Conservation (phyloP, 2,888 invertebrate species). For the Hartigia nigra region DNA sequence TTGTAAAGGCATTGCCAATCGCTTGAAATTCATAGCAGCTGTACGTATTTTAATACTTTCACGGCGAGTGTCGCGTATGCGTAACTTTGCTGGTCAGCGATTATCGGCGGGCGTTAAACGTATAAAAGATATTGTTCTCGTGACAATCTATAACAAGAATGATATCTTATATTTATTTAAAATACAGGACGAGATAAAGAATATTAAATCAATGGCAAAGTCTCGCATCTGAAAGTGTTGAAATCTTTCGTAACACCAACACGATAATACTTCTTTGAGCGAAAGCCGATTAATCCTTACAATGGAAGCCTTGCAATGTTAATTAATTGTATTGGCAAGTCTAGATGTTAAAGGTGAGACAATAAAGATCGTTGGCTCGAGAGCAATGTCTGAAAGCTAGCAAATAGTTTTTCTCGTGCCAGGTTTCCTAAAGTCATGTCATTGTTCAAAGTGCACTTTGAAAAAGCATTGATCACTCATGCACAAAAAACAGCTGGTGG, state of each 20-base stretch:
- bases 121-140: too few species aligned
- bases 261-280: not conserved
- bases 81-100: too few species aligned
- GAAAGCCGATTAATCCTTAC: not conserved
- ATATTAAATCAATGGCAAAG: too few species aligned
- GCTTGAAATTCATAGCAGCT: not conserved
- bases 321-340: not conserved
- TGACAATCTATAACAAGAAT: too few species aligned
- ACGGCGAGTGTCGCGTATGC: too few species aligned
- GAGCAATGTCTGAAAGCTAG: not conserved
- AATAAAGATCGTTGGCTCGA: not conserved
- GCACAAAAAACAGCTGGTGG: not conserved
- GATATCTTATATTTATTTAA: too few species aligned
- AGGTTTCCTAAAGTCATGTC: not conserved
- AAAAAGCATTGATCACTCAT: not conserved
- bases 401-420: not conserved
- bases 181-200: too few species aligned
- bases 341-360: not conserved
- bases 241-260: not conserved
- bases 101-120: too few species aligned
- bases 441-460: not conserved
- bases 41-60: too few species aligned
- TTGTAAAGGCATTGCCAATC: not conserved
- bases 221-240: too few species aligned
- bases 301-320: not conserved